Evolutionary conservation across 2,113 vertebrate species (phyloP), one percentile per base, ranked within the genome.

Genomic region (Daubentonia madagascariensis): DNA sequence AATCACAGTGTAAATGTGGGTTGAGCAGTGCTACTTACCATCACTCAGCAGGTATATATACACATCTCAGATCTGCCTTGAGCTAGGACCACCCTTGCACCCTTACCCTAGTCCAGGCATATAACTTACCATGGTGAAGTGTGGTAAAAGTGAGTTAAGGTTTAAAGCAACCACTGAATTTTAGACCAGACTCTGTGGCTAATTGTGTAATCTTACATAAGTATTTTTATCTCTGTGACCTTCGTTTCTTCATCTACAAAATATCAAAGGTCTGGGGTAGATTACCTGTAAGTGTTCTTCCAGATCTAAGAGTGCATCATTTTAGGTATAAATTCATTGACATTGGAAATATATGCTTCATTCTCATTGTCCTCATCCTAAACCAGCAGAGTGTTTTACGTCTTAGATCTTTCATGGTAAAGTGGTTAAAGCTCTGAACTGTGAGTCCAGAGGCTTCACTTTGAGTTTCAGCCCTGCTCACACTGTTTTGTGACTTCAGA

Each of bases 181-280:
- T 84, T 93, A 30, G 61, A 52, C 28, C 50, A 95, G 35, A 81
- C 8, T 48, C 92, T 52, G 28, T 88, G 48, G 4, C 17, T 37
- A 35, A 25, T 1, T 65, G 17, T 61, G 17, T 81, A 72, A 85
- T 3, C 17, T 67, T 93, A 78, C 93, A 73, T 85, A 63, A 7
- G 30, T 23, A 61, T 32, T 63, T 54, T 79, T 54, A 37, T 94
- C 48, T 92, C 10, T 92, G 40, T 81, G 23, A 70, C 37, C 32
- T 89, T 76, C 61, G 22, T 63, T 94, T 96, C 52, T 86, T 91
- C 63, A 83, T 85, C 7, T 85, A 48, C 20, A 85, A 89, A 81
- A 57, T 45, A 65, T 45, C 18, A 50, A 48, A 76, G 6, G 2
- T 93, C 52, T 84, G 28, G 1, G 0, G 20, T 85, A 73, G 54